Conservation (phyloP, 2,888 invertebrate species). For the Cataglyphis livida region DNA sequence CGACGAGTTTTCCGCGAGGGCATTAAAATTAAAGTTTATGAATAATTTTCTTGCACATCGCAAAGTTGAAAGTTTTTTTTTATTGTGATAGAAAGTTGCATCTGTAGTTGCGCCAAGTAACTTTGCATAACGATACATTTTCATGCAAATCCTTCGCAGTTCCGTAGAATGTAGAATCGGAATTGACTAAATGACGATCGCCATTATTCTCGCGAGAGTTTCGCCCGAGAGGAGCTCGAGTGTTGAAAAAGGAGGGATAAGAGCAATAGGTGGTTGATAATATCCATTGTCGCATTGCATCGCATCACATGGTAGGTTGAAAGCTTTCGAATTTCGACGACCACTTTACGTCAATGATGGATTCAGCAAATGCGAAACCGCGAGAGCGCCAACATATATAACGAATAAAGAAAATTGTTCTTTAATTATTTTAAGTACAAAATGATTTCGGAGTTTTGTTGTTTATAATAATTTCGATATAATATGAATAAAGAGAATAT, state of each 20-base stretch:
- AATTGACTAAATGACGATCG: slow-evolving; percentile 75
- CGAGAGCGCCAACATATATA: background rate
- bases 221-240: slow-evolving; percentile 42
- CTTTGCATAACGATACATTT: slow-evolving; percentile 56
- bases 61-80: background rate
- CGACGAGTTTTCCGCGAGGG: background rate
- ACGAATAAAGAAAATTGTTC: background rate
- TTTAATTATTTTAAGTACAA: slow-evolving; percentile 3
- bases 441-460: background rate
- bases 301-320: slow-evolving; percentile 57
- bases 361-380: background rate
- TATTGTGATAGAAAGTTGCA: background rate
- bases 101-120: background rate
- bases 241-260: slow-evolving; percentile 53
- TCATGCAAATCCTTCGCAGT: slow-evolving; percentile 68
- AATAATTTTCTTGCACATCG: slow-evolving; percentile 8
- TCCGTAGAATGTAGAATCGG: slow-evolving; percentile 64
- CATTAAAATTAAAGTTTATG: slow-evolving; percentile 32
- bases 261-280: slow-evolving; percentile 15
- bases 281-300: slow-evolving; percentile 33
- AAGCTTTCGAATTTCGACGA: slow-evolving; percentile 68
- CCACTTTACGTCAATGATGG: slow-evolving; percentile 55
- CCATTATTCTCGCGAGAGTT: slow-evolving; percentile 70
- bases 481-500: background rate
- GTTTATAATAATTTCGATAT: background rate